A percentile compares a stretch with the other conserved stretches of the same genome.
Evolutionary conservation across 2,113 vertebrate species (phyloP).

Genomic region (Garra rufa): DNA sequence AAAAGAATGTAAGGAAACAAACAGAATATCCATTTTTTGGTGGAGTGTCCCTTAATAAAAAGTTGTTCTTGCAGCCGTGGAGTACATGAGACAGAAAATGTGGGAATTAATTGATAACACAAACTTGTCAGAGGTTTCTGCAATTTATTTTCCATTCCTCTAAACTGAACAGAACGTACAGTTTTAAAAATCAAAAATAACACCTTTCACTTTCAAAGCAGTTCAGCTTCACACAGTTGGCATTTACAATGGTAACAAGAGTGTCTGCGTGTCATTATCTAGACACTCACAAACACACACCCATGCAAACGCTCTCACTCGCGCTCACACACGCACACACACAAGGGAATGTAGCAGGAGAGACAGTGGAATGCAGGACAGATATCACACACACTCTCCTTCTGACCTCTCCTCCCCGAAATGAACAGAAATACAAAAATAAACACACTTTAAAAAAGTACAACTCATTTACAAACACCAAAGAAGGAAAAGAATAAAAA

Average conservation of each 20-base stretch:
- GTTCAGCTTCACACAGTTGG: slow-evolving; percentile 58
- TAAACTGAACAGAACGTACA: slow-evolving; percentile 60
- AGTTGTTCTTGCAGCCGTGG: too few relatives aligned
- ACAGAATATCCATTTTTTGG: neutral
- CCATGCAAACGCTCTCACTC: slow-evolving; percentile 21
- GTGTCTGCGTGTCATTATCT: slow-evolving; percentile 45
- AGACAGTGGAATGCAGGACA: slow-evolving; percentile 67
- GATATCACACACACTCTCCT: slow-evolving; percentile 45
- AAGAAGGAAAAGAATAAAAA: slow-evolving; percentile 54
- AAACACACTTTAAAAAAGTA: slow-evolving; percentile 47
- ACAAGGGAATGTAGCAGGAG: slow-evolving; percentile 73
- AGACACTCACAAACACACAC: slow-evolving; percentile 35
- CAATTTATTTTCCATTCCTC: slow-evolving; percentile 64
- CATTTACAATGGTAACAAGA: slow-evolving; percentile 58
- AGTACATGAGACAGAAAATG: neutral
- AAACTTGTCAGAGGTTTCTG: slow-evolving; percentile 58
- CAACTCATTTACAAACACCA: slow-evolving; percentile 46
- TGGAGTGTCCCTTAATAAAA: too few relatives aligned
- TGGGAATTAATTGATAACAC: slow-evolving; percentile 14
- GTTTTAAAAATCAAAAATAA: slow-evolving; percentile 58
- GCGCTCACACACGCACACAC: neutral
- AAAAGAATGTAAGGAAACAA: neutral
- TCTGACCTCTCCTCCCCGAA: slow-evolving; percentile 43
- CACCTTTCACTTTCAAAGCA: slow-evolving; percentile 59
- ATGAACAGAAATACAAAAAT: slow-evolving; percentile 46